A percentile compares a stretch with the other conserved stretches of the same genome.
Conservation (phyloP, 2,888 invertebrate genomes). For the Mythimna impura region DNA sequence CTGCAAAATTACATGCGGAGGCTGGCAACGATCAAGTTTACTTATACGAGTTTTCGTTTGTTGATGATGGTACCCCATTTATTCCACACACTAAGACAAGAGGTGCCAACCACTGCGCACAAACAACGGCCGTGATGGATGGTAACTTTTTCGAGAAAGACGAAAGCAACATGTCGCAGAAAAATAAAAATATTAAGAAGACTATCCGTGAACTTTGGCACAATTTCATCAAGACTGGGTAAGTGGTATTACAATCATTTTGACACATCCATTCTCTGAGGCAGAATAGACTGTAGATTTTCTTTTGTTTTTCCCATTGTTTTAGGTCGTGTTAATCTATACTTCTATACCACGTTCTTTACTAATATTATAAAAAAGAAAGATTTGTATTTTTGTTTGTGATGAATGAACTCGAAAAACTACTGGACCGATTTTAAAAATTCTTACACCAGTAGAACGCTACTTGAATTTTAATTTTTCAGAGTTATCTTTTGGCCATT, state of each 20-base stretch:
- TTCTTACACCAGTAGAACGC: no score
- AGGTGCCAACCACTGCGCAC: constrained; percentile 67
- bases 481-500: background rate
- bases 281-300: background rate
- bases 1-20: constrained; percentile 64
- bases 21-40: constrained; percentile 70
- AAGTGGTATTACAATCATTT: background rate
- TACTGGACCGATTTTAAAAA: no score
- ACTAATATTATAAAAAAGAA: no score
- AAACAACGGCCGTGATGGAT: constrained; percentile 50
- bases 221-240: constrained; percentile 67
- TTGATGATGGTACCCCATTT: constrained; percentile 43
- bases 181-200: constrained; percentile 57
- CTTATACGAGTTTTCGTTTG: constrained; percentile 67
- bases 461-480: background rate
- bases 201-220: constrained; percentile 65
- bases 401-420: no score
- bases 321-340: background rate
- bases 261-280: no score
- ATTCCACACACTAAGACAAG: constrained; percentile 55
- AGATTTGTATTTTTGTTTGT: no score
- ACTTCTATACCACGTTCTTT: no score
- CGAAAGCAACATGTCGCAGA: constrained; percentile 39
- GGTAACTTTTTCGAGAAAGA: constrained; percentile 43
- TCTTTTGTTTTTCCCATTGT: background rate